Evolutionary conservation across 37 sponge, comb jelly and placozoan species (phyloP).

Genomic region (Tethya wilhelma): DNA sequence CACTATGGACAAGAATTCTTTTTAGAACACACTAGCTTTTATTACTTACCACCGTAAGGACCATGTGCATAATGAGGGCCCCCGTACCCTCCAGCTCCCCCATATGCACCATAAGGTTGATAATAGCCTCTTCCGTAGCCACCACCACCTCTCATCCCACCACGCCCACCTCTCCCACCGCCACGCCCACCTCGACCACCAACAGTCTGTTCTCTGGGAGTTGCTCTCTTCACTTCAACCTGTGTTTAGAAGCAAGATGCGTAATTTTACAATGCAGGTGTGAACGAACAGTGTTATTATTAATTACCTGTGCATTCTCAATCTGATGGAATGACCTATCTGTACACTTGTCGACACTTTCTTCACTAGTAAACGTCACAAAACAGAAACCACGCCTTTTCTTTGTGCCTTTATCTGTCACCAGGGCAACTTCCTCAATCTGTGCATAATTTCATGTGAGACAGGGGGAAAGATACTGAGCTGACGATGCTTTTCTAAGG

Average conservation of each 20-base stretch:
- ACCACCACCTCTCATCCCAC: not conserved
- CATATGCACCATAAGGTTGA: not conserved
- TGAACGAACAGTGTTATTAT: not conserved
- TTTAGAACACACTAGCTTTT: too few relatives aligned
- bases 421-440: conserved; percentile 83
- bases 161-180: conserved; percentile 23
- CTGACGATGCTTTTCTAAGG: not conserved
- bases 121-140: not conserved
- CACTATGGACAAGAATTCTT: too few relatives aligned
- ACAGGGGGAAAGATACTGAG: not conserved
- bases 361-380: conserved; percentile 61
- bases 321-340: conserved; percentile 51
- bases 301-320: conserved; percentile 23
- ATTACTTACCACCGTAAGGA: not conserved
- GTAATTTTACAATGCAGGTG: not conserved
- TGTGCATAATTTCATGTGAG: conserved; percentile 1
- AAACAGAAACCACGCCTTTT: conserved; percentile 76
- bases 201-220: conserved; percentile 55
- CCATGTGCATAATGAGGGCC: too few relatives aligned
- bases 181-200: conserved; percentile 20
- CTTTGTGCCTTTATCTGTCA: conserved; percentile 55
- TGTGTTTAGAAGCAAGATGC: conserved; percentile 2
- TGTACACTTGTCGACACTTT: conserved; percentile 61
- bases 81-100: conserved; percentile 21
- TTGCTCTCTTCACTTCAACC: conserved; percentile 81